Evolutionary conservation across 2,888 invertebrate genomes (phyloP), one percentile per base, ranked within the genome.

Genomic region (Cancer borealis): DNA sequence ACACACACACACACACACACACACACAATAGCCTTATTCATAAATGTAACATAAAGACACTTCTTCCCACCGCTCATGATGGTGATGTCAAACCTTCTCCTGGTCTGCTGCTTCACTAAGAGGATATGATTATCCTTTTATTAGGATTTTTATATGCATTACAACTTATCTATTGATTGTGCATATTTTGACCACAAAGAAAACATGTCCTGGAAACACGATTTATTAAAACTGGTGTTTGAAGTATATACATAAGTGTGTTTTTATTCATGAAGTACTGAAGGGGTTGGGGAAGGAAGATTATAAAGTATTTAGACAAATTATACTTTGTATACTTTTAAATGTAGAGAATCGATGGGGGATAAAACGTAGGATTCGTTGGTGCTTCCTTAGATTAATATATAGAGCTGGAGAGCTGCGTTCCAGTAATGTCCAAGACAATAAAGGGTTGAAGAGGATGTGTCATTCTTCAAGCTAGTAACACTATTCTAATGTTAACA

Each of bases 1-100:
- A 90, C 90, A 90, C 54, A 90, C 88, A 88, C 45, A 88, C 88
- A 88, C 88, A 88, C 88, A 88, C 88, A 88, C 45, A 88, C 88
- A 88, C 88, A 88, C 88, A 45, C n/a, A 3, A 17, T 6, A 45
- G 46, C 88, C 39, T 47, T 47, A 46, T 47, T 88, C 21, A 88
- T 4, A 21, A 47, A 39, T n/a, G 45, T 46, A 39, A 46, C 88
- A 60, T 21, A 79, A 79, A 26, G n/a, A 30, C 73, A 79, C 73
- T 79, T n/a, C 30, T n/a, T 5, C 21, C 17, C 60, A 21, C 4
- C 60, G 1, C 60, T 60, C 21, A 60, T 21, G 60, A 60, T 4
- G 60, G 60, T 60, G 60, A 60, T 60, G 60, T 60, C 21, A 60
- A 21, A 60, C 60, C 60, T 60, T 60, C 17, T 60, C 4, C 4